Evolutionary conservation across 2,888 invertebrate species (phyloP).

Genomic region (Yponomeuta evonymella): DNA sequence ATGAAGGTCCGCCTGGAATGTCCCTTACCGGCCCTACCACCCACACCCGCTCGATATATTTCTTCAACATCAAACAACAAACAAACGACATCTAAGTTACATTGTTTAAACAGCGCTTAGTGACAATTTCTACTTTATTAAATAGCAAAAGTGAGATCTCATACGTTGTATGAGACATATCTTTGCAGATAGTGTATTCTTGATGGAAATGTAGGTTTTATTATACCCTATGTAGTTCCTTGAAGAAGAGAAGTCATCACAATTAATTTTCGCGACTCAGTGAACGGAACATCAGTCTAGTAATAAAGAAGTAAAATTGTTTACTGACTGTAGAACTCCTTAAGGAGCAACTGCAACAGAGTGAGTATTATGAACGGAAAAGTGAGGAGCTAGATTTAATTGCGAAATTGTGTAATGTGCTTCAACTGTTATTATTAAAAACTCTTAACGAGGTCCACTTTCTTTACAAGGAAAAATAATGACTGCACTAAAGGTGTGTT

Average conservation of each 20-base stretch:
- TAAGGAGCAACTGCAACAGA: neutral
- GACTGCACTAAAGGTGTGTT: no score
- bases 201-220: no score
- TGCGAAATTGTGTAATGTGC: neutral
- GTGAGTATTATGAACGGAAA: neutral
- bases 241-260: neutral
- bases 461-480: neutral
- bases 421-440: neutral
- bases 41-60: no score
- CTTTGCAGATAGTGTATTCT: no score
- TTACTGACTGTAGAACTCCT: neutral
- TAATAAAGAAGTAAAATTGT: neutral
- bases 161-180: no score
- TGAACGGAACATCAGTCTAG: slow-evolving; percentile 2
- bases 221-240: neutral
- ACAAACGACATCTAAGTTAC: no score
- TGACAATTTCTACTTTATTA: no score
- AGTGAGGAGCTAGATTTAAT: neutral
- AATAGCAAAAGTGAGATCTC: no score
- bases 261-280: slow-evolving; percentile 1
- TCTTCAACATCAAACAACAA: no score
- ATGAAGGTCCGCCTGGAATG: no score
- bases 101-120: no score
- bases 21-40: no score
- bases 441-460: neutral